Evolutionary conservation across 1,140 invertebrate species (phyloP), one percentile per base, ranked within the genome.

Genomic region (Camponotus floridanus): DNA sequence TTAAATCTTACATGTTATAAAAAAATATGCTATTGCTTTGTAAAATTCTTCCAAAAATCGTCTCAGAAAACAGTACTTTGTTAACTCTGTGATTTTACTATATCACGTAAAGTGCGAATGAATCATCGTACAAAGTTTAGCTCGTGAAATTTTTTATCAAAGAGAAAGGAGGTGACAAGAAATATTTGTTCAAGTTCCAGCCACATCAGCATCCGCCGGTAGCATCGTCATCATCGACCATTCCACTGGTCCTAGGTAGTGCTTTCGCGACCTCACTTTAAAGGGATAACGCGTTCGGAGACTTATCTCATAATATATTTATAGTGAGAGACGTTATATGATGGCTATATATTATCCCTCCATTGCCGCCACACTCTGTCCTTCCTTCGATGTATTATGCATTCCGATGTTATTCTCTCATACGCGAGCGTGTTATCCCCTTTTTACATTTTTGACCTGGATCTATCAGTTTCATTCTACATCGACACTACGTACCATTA

Each of bases 301-400:
- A 90, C 88, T 90, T 90, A 90, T 90, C 89, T 88, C 86, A 86
- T 90, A 90, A 90, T 86, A 86, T 90, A 90, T 90, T 90, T 90
- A 90, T 87, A 89, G 76, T 80, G 87, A 51, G 9, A 51, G 48
- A 62, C 83, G 76, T 86, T 90, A 26, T 26, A 80, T 83, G 55
- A 74, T 64, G 83, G 67, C 81, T 86, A 86, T 90, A 90, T 90
- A 90, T 90, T 90, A 86, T 74, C 62, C 21, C 59, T 76, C 55
- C 79, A 83, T 83, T 76, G 61, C 87, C 36, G 48, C 55, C 21
- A 33, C 67, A 11, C 39, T 57, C 65, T 65, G 48, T 83, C 65
- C 45, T 59, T 64, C 48, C 84, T 42, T 15, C 45, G 73, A 90
- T 90, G 57, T 73, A 90, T 90, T 90, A 90, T 90, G 86, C 84